phyloP scores from a whole-genome alignment of 2,113 vertebrate species.

The Microcebus tavaratra region DNA sequence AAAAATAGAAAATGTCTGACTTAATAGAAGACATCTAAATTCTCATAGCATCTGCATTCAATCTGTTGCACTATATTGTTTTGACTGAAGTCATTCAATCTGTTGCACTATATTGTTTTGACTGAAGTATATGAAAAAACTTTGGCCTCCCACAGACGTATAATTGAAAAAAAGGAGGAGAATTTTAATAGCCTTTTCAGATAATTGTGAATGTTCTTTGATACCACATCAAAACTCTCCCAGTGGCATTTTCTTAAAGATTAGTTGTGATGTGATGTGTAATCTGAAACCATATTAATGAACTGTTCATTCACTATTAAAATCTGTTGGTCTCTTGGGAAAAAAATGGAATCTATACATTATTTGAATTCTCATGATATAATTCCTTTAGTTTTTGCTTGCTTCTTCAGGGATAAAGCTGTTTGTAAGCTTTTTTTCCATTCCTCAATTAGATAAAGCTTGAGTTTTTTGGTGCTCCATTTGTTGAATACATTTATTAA shows the following conservation, averaged over 20 bases:
- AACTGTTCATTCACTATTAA: background rate
- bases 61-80: background rate
- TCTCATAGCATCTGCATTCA: no score
- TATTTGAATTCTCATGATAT: slow-evolving; percentile 6
- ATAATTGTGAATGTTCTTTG: background rate
- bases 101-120: background rate
- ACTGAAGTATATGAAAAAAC: background rate
- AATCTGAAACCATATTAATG: background rate
- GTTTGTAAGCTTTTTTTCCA: background rate
- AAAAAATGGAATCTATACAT: background rate
- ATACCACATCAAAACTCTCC: background rate
- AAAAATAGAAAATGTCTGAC: no score
- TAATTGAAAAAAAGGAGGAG: background rate
- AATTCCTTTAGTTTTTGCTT: background rate
- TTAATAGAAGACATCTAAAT: no score
- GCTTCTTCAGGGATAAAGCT: background rate
- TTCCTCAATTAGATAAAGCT: background rate
- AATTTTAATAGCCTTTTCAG: background rate
- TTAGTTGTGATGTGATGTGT: background rate
- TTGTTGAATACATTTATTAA: slow-evolving; percentile 5
- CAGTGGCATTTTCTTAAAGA: background rate
- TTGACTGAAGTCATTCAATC: background rate
- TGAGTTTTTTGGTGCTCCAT: background rate
- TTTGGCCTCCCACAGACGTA: background rate
- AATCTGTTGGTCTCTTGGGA: background rate